A percentile compares a stretch with the other conserved stretches of the same genome.
Conservation (phyloP, 2,113 vertebrate species). For the Hemicordylus capensis region DNA sequence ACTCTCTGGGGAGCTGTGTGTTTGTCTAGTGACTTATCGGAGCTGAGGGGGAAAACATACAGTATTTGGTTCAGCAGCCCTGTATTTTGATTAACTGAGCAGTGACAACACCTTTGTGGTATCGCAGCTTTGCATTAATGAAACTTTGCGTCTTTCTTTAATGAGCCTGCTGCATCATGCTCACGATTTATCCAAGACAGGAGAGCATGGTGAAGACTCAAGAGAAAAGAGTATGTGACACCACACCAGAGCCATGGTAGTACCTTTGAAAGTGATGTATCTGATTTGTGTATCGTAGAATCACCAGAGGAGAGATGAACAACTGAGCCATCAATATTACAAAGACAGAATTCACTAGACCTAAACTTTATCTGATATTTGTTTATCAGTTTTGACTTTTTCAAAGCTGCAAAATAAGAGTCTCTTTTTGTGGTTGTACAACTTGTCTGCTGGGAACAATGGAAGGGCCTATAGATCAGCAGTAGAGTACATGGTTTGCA, state of each 20-base stretch:
- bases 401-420: neutral
- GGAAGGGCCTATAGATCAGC: neutral
- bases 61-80: neutral
- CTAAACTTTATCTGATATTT: neutral
- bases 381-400: neutral
- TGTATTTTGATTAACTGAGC: neutral
- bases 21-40: slow-evolving; percentile 2
- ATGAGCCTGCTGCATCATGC: neutral
- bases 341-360: neutral
- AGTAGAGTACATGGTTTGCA: neutral
- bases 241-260: neutral
- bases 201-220: neutral
- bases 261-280: neutral
- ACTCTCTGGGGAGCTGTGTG: neutral
- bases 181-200: neutral
- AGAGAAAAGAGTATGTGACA: neutral
- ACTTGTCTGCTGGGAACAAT: neutral
- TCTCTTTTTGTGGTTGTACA: neutral
- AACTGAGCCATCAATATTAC: neutral
- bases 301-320: neutral
- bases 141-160: neutral
- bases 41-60: neutral
- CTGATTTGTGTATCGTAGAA: neutral
- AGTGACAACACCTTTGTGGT: neutral
- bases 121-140: neutral